These are phyloP conservation scores for Caracal caracal DNA, from an alignment of 2,113 vertebrate genomes.

Conservation along the genomic window DNA sequence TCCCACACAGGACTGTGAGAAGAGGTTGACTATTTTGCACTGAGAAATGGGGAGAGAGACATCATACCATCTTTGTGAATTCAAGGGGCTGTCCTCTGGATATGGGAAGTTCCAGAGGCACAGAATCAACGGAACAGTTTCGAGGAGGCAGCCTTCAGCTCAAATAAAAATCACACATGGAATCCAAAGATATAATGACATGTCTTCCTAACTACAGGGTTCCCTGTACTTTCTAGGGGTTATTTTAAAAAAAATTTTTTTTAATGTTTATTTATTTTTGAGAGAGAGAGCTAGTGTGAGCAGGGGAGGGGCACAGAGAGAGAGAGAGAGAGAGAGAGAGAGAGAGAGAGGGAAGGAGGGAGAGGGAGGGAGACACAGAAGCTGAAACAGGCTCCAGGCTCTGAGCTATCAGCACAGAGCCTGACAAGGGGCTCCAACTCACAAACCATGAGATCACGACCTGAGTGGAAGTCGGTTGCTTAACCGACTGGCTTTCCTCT, in stretches of 20 bases:
- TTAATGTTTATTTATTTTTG: too few species aligned
- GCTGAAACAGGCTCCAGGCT: too few species aligned
- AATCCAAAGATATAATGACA: neutral
- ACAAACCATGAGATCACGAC: too few species aligned
- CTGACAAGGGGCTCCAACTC: too few species aligned
- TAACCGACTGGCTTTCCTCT: neutral
- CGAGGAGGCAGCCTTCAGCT: neutral
- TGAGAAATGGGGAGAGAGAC: neutral
- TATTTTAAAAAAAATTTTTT: slow-evolving; percentile 30
- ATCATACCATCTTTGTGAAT: neutral
- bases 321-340: too few species aligned
- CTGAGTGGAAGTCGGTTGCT: too few species aligned
- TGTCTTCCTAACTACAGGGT: neutral
- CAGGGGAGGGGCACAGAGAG: too few species aligned
- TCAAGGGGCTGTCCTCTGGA: neutral
- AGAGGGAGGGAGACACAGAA: too few species aligned
- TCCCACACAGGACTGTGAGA: neutral
- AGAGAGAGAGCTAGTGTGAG: too few species aligned
- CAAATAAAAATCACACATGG: neutral
- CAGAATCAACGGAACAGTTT: neutral
- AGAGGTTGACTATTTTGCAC: neutral
- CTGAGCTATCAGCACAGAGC: too few species aligned
- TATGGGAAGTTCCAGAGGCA: neutral
- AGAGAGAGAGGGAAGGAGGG: too few species aligned
- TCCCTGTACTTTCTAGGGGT: neutral